A percentile compares a stretch with the other conserved stretches of the same genome.
Evolutionary conservation across 2,888 invertebrate species (phyloP).

Genomic region (Drosophila cognata): DNA sequence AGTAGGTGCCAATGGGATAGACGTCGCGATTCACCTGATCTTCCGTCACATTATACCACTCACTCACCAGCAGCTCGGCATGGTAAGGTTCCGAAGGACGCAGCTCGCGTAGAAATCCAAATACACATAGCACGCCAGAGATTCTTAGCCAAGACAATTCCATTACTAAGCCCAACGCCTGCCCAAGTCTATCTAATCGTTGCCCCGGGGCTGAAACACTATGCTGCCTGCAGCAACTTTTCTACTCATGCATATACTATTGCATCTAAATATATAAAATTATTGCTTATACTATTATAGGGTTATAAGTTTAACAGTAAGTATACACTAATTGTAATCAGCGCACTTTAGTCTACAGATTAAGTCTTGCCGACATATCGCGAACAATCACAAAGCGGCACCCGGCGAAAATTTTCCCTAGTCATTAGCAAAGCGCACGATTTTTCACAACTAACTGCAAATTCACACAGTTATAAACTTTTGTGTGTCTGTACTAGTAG

Average conservation of each 20-base stretch:
- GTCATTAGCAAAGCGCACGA: constrained; percentile 20
- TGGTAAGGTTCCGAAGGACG: constrained; percentile 94
- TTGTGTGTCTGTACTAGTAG: background rate
- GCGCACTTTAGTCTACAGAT: constrained; percentile 10
- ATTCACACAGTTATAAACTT: constrained; percentile 30
- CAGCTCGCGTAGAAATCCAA: constrained; percentile 93
- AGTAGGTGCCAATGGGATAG: constrained; percentile 94
- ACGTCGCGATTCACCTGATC: constrained; percentile 87
- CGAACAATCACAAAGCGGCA: constrained; percentile 1
- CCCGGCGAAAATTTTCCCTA: constrained; percentile 22
- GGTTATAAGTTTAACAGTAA: constrained; percentile 35
- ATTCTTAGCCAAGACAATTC: constrained; percentile 87
- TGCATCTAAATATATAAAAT: constrained; percentile 54
- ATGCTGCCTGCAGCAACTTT: background rate
- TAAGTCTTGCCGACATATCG: constrained; percentile 7
- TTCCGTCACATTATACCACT: constrained; percentile 91
- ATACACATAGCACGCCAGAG: constrained; percentile 90
- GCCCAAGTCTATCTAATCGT: constrained; percentile 49
- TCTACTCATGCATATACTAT: background rate
- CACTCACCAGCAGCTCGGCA: constrained; percentile 91
- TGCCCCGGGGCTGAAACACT: constrained; percentile 1
- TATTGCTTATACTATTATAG: constrained; percentile 51
- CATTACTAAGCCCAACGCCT: constrained; percentile 25
- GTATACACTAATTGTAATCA: constrained; percentile 45
- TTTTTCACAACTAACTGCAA: constrained; percentile 26